phyloP scores from a whole-genome alignment of 64 coral and sea anemone species.

The Trachythela sp. region DNA sequence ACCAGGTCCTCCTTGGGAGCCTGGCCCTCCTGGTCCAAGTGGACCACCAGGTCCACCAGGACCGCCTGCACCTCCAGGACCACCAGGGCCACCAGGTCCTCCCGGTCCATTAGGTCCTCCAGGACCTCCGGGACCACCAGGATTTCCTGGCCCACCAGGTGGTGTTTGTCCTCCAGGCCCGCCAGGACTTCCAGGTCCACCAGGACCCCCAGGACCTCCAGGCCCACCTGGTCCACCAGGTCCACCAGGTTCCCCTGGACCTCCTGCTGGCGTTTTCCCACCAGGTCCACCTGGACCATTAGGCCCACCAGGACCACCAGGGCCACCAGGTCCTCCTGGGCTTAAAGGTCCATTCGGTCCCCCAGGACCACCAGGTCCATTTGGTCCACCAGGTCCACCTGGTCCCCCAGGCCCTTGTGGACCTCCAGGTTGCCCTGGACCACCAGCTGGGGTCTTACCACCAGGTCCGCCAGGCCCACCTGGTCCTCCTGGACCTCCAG shows the following conservation, averaged over 20 bases:
- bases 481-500: neutral
- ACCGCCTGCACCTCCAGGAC: neutral
- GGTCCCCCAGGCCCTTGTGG: neutral
- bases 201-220: constrained; percentile 53
- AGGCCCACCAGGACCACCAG: constrained; percentile 52
- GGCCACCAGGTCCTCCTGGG: constrained; percentile 38
- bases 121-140: constrained; percentile 5
- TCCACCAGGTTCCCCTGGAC: constrained; percentile 43
- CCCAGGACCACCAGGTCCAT: constrained; percentile 50
- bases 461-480: constrained; percentile 35
- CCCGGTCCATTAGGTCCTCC: neutral
- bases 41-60: neutral
- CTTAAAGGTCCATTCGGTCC: constrained; percentile 63
- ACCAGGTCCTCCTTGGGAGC: neutral
- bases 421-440: neutral
- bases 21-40: neutral
- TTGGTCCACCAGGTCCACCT: neutral
- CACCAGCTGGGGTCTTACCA: constrained; percentile 13
- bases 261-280: constrained; percentile 21
- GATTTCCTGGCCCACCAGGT: neutral
- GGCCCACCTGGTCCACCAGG: no score
- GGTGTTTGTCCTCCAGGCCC: neutral
- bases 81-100: neutral
- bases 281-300: constrained; percentile 44
- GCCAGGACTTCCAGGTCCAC: constrained; percentile 52